phyloP scores from a whole-genome alignment of 2,888 invertebrate species.

The Gerris lacustris region DNA sequence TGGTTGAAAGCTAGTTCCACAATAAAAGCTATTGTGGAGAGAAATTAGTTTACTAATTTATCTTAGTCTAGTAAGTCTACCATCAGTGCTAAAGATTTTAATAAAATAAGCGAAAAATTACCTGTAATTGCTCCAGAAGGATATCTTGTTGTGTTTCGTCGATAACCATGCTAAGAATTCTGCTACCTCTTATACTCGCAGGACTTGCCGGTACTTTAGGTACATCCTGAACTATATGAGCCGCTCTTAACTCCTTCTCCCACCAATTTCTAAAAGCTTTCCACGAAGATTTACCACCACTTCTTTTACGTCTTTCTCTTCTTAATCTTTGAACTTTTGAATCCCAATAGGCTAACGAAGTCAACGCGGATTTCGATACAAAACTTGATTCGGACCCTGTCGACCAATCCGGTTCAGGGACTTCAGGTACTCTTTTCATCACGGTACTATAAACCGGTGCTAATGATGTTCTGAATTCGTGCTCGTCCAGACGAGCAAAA shows the following conservation, averaged over 20 bases:
- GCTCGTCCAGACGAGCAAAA: background rate
- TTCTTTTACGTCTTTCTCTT: background rate
- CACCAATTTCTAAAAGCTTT: background rate
- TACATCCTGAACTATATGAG: background rate
- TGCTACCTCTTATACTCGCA: background rate
- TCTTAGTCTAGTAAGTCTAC: no score
- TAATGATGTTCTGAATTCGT: background rate
- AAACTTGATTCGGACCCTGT: background rate
- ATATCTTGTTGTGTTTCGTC: background rate
- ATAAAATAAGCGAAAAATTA: background rate
- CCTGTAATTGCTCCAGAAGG: background rate
- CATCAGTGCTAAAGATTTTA: background rate
- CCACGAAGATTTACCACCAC: background rate
- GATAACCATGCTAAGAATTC: background rate
- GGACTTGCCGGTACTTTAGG: background rate
- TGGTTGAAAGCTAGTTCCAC: no score
- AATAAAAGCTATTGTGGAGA: no score
- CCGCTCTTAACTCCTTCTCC: background rate
- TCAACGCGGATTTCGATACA: background rate
- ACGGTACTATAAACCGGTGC: slow-evolving; percentile 23
- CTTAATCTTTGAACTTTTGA: background rate
- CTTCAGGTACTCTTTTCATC: slow-evolving; percentile 16
- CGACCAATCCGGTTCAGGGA: background rate
- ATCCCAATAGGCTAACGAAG: background rate
- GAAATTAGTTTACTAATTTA: no score